Evolutionary conservation across 2,888 invertebrate species (phyloP), one percentile per base, ranked within the genome.

Genomic region (Tachina fera): DNA sequence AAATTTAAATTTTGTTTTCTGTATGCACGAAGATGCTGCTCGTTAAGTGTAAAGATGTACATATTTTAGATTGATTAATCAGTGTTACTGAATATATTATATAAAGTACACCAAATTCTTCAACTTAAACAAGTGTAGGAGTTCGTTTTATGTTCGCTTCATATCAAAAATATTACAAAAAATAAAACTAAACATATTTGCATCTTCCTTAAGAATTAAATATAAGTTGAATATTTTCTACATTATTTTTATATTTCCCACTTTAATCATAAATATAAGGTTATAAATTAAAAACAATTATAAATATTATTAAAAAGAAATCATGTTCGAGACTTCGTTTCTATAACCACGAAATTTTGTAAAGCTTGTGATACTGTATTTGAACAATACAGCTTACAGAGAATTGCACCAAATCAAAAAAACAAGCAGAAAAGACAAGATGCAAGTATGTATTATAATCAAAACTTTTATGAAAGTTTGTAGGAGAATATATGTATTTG

Each of bases 1-100:
- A n/a, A n/a, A n/a, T 16, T 70, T 43, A 61, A n/a, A 45, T 71
- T 19, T 45, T 31, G 49, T 76, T 19, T 19, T 70, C 8, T 14
- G 3, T 14, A 19, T 22, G 8, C 10, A 2, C 22, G 31, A 53
- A 39, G 8, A 67, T 68, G 9, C 74, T 61, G 49, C 43, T 58
- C 1, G 51, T 13, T 6, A 53, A 61, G 49, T 75, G 81, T 81
- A 68, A 81, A 68, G 60, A 79, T 79, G 31, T 19, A 11, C 3
- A 22, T 2, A 31, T 9, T 79, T 74, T 45, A 80, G 49, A 60
- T 53, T 68, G 68, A 72, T 80, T 65, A 71, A 77, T 49, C 47
- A 39, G 22, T 45, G 22, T 22, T 9, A 16, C 11, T 60, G 16
- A 39, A 39, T 19, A 10, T 8, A 22, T 71, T 71, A 31, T 31